Base-by-base conservation (phyloP, 2,113 vertebrate species). In the Brienomyrus longianalis region DNA sequence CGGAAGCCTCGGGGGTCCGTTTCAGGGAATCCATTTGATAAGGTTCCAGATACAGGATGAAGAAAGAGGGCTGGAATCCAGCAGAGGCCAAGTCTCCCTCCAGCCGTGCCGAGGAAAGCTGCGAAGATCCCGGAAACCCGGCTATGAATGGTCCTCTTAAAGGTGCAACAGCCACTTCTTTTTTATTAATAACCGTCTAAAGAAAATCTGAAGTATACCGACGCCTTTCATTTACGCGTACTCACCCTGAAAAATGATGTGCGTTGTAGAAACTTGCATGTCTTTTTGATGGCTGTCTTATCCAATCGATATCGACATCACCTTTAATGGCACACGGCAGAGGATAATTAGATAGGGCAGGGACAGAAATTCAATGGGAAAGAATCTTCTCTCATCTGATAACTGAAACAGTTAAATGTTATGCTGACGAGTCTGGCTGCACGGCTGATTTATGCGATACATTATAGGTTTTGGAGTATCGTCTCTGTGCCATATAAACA, bases 221-320 rank as follows among this genome's bases (percentile, higher is more conserved):
- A 70, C 0, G n/a, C n/a, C 74, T 43, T 80, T 43, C 74, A 39
- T 77, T 77, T 77, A 92, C 88, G 31, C 35, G 90, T 94, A 74
- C 92, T 94, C 93, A 94, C 35, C 43, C 43, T 9, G 39, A 95
- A 95, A 91, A 91, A 93, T 89, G 90, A 93, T 92, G 90, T 39
- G 9, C 87, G 27, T 50, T 56, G 80, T 83, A 70, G 86, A 31
- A 88, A 56, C 87, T 87, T 89, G 94, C 95, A 94, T 95, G 95
- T 94, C 96, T 96, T 95, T 95, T 95, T 95, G 94, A 96, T 94
- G 93, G 92, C 93, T 92, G 94, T 93, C 92, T 92, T 83, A 91
- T 92, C 90, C 96, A 96, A 96, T 96, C 94, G 93, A 93, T 95
- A 90, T 91, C 93, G 91, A 93, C 91, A 91, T 92, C 93, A 92